phyloP scores from a whole-genome alignment of 2,797 vertebrate genomes.

The Sebastes trivittatus region DNA sequence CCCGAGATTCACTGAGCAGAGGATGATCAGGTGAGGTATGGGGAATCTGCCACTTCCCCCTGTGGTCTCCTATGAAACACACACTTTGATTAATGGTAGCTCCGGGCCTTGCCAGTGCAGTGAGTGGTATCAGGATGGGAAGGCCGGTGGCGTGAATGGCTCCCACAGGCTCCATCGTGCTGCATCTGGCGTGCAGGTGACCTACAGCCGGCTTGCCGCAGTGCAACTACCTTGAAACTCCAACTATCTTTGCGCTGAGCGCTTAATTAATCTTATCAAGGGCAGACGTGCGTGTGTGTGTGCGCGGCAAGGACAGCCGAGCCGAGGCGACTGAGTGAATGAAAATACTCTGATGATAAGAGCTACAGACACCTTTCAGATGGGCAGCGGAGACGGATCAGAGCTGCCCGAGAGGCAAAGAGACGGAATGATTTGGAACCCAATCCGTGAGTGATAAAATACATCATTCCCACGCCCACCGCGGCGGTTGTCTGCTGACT shows the following conservation, averaged over 20 bases:
- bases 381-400: conserved; percentile 5
- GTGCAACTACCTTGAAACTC: conserved; percentile 37
- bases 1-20: conserved; percentile 51
- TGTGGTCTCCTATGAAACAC: conserved; percentile 11
- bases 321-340: conserved; percentile 13
- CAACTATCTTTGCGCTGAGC: conserved; percentile 17
- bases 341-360: conserved; percentile 26
- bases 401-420: conserved; percentile 21
- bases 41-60: conserved; percentile 24
- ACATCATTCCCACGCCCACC: conserved; percentile 43
- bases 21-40: conserved; percentile 27
- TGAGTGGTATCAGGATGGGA: conserved; percentile 33
- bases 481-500: conserved; percentile 12
- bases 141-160: conserved; percentile 20
- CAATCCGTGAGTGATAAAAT: conserved; percentile 26
- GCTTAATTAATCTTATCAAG: conserved; percentile 63
- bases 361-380: conserved; percentile 31
- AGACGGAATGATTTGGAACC: conserved; percentile 20
- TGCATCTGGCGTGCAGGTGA: conserved; percentile 53
- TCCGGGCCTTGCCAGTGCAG: conserved; percentile 16
- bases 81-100: conserved; percentile 42
- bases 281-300: conserved; percentile 24
- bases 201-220: conserved; percentile 4
- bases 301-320: conserved; percentile 3
- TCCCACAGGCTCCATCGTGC: conserved; percentile 48